Evolutionary conservation across 2,113 vertebrate species (phyloP), one percentile per base, ranked within the genome.

Genomic region (Gallinago media): DNA sequence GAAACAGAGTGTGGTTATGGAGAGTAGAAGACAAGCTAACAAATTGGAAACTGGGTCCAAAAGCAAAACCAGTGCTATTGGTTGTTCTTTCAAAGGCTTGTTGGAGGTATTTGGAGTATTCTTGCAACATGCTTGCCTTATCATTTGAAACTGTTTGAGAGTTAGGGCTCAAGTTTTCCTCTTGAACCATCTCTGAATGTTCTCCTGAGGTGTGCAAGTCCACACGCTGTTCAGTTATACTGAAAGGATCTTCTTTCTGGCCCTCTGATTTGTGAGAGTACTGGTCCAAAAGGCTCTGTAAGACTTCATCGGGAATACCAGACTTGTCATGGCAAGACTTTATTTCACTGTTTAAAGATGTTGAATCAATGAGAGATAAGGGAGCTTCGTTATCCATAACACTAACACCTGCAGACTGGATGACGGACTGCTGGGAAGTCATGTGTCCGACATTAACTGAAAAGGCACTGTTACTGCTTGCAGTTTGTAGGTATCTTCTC

Each of bases 31-130:
- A 98, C 78, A 99, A 98, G 83, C 98, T 99, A 70, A 99, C 98
- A 96, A 99, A 99, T 22, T 99, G 99, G 94, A 99, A 99, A 38
- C 99, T 98, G 15, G 98, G 98, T 70, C 99, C 99, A 65, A 99
- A 98, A 95, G 98, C 96, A 97, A 99, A 99, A 96, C 98, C 98
- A 88, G 98, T 98, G 59, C 98, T 99, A 84, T 99, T 99, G 98
- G 99, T 99, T 95, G 99, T 99, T 98, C 99, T 99, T 98, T 99
- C 99, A 97, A 99, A 98, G 88, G 99, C 99, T 97, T 99, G 99
- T 61, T 99, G 98, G 97, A 99, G 99, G 98, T 99, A 99, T 98
- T 99, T 99, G 13, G 99, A 99, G 97, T 99, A 99, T 96, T 99
- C 99, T 83, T 99, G 99, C 98, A 99, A 99, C 98, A 99, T 98